phyloP scores from a whole-genome alignment of 2,797 vertebrate genomes.

The Pelodytes ibericus region DNA sequence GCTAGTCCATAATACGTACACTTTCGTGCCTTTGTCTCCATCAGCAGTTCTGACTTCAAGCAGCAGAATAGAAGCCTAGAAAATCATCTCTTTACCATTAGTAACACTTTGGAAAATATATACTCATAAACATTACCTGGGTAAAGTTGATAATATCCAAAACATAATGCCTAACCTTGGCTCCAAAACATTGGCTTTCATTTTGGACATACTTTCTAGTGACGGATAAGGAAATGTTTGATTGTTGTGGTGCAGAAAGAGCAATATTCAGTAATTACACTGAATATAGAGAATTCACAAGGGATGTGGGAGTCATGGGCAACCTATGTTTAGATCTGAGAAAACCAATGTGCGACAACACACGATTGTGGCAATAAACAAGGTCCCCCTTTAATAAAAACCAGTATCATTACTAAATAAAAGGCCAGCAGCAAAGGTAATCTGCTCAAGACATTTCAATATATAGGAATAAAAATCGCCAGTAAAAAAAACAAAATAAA shows the following conservation, averaged over 20 bases:
- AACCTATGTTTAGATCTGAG: not conserved
- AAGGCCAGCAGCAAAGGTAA: not conserved
- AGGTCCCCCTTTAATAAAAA: not conserved
- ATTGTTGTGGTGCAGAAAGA: not conserved
- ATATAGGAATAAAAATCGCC: not conserved
- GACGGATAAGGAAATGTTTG: not conserved
- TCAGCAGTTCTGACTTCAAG: slow-evolving; percentile 99
- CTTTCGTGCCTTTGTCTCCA: slow-evolving; percentile 99
- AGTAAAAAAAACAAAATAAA: no score
- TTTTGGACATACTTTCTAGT: not conserved
- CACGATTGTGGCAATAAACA: not conserved
- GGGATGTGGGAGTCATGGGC: not conserved
- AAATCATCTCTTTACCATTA: slow-evolving; percentile 99
- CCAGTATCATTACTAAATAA: not conserved
- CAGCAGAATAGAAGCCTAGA: slow-evolving; percentile 99
- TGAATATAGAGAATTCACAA: not conserved
- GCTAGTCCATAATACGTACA: slow-evolving; percentile 99
- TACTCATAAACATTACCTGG: slow-evolving; percentile 99
- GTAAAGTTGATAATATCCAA: slow-evolving; percentile 79
- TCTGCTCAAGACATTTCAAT: not conserved
- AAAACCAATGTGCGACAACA: not conserved
- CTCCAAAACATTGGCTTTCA: slow-evolving; percentile 9
- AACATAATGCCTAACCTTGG: slow-evolving; percentile 69
- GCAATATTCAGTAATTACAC: not conserved
- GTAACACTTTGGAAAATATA: slow-evolving; percentile 99